Percentiles rank a stretch among this genome's conserved stretches.
Conservation (phyloP, 37 sponge, comb jelly and placozoan species). For the Beroe forskalii region DNA sequence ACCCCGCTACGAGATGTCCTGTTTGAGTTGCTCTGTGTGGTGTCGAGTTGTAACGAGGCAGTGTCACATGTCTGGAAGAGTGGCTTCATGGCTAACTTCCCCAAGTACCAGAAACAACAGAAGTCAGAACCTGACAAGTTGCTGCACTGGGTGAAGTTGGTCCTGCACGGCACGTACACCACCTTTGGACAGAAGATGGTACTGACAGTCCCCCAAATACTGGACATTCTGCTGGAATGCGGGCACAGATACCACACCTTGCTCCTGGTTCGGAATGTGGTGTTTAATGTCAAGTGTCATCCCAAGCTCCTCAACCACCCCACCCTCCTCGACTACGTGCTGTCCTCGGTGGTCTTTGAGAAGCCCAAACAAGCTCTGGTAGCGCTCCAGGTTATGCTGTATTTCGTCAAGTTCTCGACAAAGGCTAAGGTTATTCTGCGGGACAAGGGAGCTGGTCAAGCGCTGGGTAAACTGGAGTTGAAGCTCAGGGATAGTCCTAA, state of each 20-base stretch:
- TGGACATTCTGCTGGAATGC: slow-evolving; percentile 29
- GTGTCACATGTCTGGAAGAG: slow-evolving; percentile 42
- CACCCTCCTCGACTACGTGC: background rate
- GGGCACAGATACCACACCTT: slow-evolving; percentile 5
- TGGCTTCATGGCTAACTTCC: slow-evolving; percentile 34
- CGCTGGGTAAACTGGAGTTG: slow-evolving; percentile 29
- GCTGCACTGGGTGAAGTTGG: slow-evolving; percentile 18
- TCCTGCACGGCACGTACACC: slow-evolving; percentile 52
- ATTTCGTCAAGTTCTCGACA: slow-evolving; percentile 37
- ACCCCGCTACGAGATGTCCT: slow-evolving; percentile 26
- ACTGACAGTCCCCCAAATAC: slow-evolving; percentile 34
- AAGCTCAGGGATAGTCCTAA: background rate
- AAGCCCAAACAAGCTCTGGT: slow-evolving; percentile 46
- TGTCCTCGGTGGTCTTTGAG: background rate
- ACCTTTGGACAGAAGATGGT: slow-evolving; percentile 58
- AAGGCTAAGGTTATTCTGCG: slow-evolving; percentile 1
- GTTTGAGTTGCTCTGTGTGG: slow-evolving; percentile 47
- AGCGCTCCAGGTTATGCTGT: slow-evolving; percentile 21
- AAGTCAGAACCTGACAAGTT: slow-evolving; percentile 43
- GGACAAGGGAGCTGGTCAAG: slow-evolving; percentile 15
- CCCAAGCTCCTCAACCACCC: slow-evolving; percentile 36
- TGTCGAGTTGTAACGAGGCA: background rate
- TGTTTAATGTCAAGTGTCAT: slow-evolving; percentile 50
- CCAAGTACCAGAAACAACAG: slow-evolving; percentile 29
- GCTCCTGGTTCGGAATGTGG: slow-evolving; percentile 22